Conservation (phyloP, 2,113 vertebrate genomes). For the Corythornis vintsioides region DNA sequence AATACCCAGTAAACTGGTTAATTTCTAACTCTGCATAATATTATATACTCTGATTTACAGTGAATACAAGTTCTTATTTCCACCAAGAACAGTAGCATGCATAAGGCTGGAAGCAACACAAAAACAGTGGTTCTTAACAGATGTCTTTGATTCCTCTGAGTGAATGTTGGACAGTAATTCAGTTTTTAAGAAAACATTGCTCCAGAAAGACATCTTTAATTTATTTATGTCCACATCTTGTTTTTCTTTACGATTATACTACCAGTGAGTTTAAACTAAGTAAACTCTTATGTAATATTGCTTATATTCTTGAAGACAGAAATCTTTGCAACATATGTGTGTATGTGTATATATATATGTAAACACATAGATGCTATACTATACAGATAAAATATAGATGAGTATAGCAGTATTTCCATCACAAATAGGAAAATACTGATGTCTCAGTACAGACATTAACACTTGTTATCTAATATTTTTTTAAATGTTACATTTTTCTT, state of each 20-base stretch:
- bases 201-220: neutral
- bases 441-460: neutral
- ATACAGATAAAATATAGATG: neutral
- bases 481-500: neutral
- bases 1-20: neutral
- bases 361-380: neutral
- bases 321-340: neutral
- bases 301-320: neutral
- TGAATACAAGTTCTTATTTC: neutral
- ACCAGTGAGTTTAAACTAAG: neutral
- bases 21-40: neutral
- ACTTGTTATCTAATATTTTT: neutral
- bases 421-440: neutral
- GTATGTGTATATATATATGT: rapidly evolving
- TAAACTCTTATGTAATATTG: neutral
- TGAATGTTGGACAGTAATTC: neutral
- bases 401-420: neutral
- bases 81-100: neutral
- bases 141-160: neutral
- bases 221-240: neutral
- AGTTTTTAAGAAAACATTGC: neutral
- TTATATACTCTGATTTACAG: neutral
- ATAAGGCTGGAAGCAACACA: neutral
- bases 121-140: neutral
- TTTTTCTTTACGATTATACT: neutral